Evolutionary conservation across 2,113 vertebrate species (phyloP), one percentile per base, ranked within the genome.

Genomic region (Alectura lathami): DNA sequence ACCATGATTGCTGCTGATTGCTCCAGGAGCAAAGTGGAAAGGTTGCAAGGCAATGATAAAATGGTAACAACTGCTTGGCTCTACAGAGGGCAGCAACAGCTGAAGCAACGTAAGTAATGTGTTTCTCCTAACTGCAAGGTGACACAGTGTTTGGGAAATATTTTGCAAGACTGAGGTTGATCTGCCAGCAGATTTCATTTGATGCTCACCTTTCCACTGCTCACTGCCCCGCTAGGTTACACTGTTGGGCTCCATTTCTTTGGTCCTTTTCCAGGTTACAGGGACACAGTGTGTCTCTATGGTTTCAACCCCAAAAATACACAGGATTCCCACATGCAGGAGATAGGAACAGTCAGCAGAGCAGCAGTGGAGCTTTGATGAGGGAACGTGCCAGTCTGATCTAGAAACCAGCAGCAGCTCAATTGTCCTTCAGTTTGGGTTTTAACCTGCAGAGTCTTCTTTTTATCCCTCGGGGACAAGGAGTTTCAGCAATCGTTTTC

Each of bases 21-120:
- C 9, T 86, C 22, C 63, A 74, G 69, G 47, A 81, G 34, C 32
- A 57, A 40, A 70, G 34, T 26, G 34, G 30, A 70, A 20, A 81
- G 11, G 26, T 81, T 89, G 56, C n/a, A 86, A 86, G 36, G 29
- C 64, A 59, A 3, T 51, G 73, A 57, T 47, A 62, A 40, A 84
- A 59, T 60, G 60, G 20, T 67, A 72, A 36, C 42, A 78, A 66
- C 13, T 59, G 80, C 8, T 30, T 77, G 45, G n/a, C n/a, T 57
- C 53, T 42, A 40, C 4, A 30, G 45, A 83, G 32, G 14, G 32
- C 50, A 86, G 22, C 29, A 84, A 32, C 2, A 70, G 9, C 14
- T 67, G 50, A 74, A 57, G 5, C 38, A 60, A 15, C 48, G 30
- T 8, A 0, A 0, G 4, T n/a, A n/a, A n/a, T n/a, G n/a, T 34